Evolutionary conservation across 2,113 vertebrate genomes (phyloP).

Genomic region (Nothoprocta pentlandii): DNA sequence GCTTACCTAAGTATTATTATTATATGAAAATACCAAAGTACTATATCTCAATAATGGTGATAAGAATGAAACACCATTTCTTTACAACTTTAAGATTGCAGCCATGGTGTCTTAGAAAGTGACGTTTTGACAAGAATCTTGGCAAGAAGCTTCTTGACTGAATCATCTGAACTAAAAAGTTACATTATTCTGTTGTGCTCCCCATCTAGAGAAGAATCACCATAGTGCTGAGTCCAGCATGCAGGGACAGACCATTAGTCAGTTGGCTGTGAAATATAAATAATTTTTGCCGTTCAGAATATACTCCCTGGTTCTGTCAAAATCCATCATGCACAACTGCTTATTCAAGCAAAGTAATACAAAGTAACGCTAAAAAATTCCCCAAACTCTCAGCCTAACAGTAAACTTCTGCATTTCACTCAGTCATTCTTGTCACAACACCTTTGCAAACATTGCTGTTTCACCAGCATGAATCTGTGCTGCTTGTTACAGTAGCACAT

Average conservation of each 20-base stretch:
- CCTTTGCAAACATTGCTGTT: neutral
- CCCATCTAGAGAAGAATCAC: constrained; percentile 11
- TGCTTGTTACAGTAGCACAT: neutral
- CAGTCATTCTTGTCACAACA: neutral
- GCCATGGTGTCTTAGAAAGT: neutral
- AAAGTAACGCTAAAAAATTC: neutral
- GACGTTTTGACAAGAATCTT: neutral
- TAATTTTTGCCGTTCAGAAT: constrained; percentile 70
- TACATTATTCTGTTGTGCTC: neutral
- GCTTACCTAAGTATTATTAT: neutral
- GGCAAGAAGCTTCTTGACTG: neutral
- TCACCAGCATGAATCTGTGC: neutral
- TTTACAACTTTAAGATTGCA: neutral
- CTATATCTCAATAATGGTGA: neutral
- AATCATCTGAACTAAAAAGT: neutral
- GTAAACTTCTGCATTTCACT: neutral
- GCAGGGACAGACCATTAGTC: constrained; percentile 24
- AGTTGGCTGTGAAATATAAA: constrained; percentile 62
- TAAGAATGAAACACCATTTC: neutral
- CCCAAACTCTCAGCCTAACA: neutral
- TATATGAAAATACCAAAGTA: neutral
- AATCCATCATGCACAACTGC: constrained; percentile 38
- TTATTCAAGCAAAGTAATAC: constrained; percentile 53
- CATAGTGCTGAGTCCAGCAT: neutral
- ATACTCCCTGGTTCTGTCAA: constrained; percentile 57